Conservation (phyloP, 2,888 invertebrate species). For the Drosophila anomalata region DNA sequence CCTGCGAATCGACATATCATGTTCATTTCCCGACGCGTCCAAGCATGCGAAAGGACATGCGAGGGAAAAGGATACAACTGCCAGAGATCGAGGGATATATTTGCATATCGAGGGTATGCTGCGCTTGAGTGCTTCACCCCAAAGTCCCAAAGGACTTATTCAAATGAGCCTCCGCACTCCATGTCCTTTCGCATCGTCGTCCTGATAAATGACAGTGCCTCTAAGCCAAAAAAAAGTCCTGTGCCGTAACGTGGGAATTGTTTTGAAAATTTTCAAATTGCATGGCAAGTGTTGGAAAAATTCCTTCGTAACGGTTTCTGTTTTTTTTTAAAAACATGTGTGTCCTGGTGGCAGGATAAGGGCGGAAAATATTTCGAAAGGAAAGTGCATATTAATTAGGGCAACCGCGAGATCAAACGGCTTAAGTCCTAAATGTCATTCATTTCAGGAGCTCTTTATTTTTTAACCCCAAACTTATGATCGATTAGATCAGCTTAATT, state of each 20-base stretch:
- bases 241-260: conserved; percentile 59
- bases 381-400: conserved; percentile 12
- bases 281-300: conserved; percentile 61
- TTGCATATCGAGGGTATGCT: conserved; percentile 60
- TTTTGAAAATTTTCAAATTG: conserved; percentile 8
- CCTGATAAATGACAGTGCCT: conserved; percentile 66
- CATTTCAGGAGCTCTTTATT: neutral
- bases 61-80: conserved; percentile 12
- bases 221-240: neutral
- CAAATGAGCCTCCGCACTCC: conserved; percentile 54
- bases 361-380: neutral
- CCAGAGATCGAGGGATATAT: conserved; percentile 41
- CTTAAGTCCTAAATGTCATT: conserved; percentile 2
- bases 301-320: conserved; percentile 28
- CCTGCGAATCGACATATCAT: conserved; percentile 71
- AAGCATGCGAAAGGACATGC: conserved; percentile 65
- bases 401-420: conserved; percentile 24
- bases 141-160: conserved; percentile 53
- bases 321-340: conserved; percentile 1
- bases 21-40: conserved; percentile 72
- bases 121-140: conserved; percentile 62
- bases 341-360: conserved; percentile 13
- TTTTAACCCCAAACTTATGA: conserved; percentile 5
- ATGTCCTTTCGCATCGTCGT: conserved; percentile 46
- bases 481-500: conserved; percentile 7